Percentiles rank a stretch among this genome's conserved stretches.
These are phyloP conservation scores for Vannuccia rotundouncinata DNA, from an alignment of 2,888 invertebrate species.

Conservation along the genomic window DNA sequence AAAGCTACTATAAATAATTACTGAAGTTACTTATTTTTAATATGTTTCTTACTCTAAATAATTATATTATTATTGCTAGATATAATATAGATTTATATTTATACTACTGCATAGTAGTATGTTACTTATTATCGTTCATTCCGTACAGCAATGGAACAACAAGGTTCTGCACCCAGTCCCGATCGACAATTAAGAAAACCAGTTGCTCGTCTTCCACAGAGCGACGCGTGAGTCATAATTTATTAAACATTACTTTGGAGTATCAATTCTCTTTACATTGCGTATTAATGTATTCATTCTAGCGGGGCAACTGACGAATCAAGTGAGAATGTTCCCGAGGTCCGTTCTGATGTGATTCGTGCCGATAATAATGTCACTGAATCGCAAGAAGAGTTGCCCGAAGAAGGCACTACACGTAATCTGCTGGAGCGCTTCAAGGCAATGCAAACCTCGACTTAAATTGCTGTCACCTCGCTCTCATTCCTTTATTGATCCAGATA, in stretches of 20 bases:
- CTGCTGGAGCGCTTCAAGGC: slow-evolving; percentile 80
- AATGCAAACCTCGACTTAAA: slow-evolving; percentile 60
- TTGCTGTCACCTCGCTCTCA: too few species aligned
- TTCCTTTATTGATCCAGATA: too few species aligned
- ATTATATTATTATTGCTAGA: neutral
- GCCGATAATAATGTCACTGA: slow-evolving; percentile 44
- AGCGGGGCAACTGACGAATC: neutral
- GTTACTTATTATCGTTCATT: neutral
- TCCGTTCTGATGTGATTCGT: slow-evolving; percentile 43
- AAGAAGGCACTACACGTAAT: slow-evolving; percentile 69
- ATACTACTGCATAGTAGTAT: neutral
- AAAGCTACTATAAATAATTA: too few species aligned
- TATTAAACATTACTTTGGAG: neutral
- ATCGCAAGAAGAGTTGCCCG: slow-evolving; percentile 52
- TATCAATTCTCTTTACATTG: neutral
- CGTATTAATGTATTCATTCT: too few species aligned
- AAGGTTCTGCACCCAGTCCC: neutral
- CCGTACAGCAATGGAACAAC: neutral
- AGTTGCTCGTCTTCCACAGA: neutral
- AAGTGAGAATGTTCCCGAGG: neutral
- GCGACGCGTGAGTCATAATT: neutral
- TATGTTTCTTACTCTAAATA: neutral
- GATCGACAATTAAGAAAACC: too few species aligned
- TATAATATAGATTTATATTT: neutral
- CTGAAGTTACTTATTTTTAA: neutral